Evolutionary conservation across 1,140 invertebrate species (phyloP), one percentile per base, ranked within the genome.

Genomic region (Andricus grossulariae): DNA sequence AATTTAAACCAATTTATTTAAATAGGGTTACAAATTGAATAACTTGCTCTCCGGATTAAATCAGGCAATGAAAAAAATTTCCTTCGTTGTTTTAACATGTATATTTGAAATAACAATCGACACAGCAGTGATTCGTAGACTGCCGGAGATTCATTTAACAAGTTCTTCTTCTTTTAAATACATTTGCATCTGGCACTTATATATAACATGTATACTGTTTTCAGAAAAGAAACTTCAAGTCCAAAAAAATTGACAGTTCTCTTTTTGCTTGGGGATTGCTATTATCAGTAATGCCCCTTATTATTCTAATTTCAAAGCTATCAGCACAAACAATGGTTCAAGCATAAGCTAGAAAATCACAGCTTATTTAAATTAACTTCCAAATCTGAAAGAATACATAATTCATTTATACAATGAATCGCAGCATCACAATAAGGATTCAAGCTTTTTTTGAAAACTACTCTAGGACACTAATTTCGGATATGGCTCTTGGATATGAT

Each of bases 21-120:
- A 32, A 32, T 0, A 32, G 25, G 2, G 25, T 32, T 32, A 32
- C 5, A n/a, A 11, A 55, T 19, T 55, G 11, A 55, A n/a, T 8
- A 19, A 55, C 12, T 8, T 13, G 13, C 8, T 25, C 4, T 21
- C n/a, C 13, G 57, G 21, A 60, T 15, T 60, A 32, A 60, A 32
- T 55, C n/a, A 10, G 21, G 15, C 2, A 60, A 60, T 21, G 21
- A 10, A 54, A 52, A 60, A 39, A 66, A 16, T 39, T 25, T 15
- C 15, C n/a, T 72, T n/a, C 7, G 50, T 72, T 50, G n/a, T 78
- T 75, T 75, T 15, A 77, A 79, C 77, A 71, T 45, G 55, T 77
- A 77, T 81, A 82, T 79, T 73, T 77, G 75, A 51, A 73, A 32
- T 77, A 82, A 77, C 75, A 82, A 76, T 57, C 75, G 73, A 18